These are phyloP conservation scores for Callosobruchus maculatus DNA, from an alignment of 2,888 invertebrate genomes.

Conservation along the genomic window DNA sequence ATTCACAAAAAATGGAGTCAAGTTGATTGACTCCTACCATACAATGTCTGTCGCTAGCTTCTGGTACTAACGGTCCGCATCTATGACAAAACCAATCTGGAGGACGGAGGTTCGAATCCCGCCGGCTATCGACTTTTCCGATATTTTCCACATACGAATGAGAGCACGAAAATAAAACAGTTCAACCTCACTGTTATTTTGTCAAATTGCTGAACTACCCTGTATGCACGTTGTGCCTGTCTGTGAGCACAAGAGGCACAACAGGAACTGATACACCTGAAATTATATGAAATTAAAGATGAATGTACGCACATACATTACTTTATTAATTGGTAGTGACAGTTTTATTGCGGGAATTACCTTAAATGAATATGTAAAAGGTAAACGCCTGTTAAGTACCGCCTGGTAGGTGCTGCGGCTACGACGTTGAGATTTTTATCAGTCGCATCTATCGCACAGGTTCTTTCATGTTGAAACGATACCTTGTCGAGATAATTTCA, in stretches of 20 bases:
- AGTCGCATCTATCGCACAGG: background rate
- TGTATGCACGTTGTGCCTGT: background rate
- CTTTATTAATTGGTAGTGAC: background rate
- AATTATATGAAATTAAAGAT: background rate
- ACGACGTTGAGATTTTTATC: background rate
- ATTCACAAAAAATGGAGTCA: too few relatives aligned
- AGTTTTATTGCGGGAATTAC: background rate
- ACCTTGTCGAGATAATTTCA: background rate
- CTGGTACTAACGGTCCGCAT: too few relatives aligned
- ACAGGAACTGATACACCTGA: background rate
- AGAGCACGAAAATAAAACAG: too few relatives aligned
- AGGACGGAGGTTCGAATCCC: too few relatives aligned
- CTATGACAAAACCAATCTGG: too few relatives aligned
- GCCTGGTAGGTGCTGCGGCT: background rate
- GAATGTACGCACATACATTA: background rate
- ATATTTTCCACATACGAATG: too few relatives aligned
- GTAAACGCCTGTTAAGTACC: background rate
- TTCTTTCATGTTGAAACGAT: background rate
- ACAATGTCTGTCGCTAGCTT: too few relatives aligned
- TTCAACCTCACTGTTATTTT: too few relatives aligned
- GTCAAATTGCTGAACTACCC: background rate
- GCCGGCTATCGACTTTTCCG: too few relatives aligned
- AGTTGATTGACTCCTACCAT: too few relatives aligned
- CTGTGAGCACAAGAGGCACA: background rate
- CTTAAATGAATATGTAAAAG: background rate